A percentile compares a stretch with the other conserved stretches of the same genome.
Conservation (phyloP, 1,140 invertebrate genomes). For the Saccostrea cuccullata region DNA sequence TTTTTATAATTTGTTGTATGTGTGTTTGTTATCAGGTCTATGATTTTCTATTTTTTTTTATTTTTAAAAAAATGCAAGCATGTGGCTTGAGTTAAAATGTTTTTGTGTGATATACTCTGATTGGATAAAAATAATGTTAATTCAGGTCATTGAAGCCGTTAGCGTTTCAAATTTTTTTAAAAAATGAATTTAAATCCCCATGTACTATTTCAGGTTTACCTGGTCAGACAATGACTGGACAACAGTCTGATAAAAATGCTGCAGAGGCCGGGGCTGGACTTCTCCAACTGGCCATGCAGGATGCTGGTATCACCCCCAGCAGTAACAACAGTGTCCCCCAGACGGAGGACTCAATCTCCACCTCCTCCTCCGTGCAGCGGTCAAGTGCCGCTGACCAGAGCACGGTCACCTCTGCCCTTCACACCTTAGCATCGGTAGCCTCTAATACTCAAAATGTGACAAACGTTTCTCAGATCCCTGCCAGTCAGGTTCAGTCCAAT, state of each 20-base stretch:
- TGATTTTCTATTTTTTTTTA: too few relatives aligned
- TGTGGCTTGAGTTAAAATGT: too few relatives aligned
- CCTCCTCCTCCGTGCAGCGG: not conserved
- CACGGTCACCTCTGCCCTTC: constrained; percentile 51
- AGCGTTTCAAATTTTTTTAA: too few relatives aligned
- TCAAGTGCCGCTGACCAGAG: not conserved
- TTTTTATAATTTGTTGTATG: too few relatives aligned
- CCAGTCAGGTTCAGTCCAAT: constrained; percentile 37
- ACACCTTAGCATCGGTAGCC: constrained; percentile 71
- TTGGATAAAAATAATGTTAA: too few relatives aligned
- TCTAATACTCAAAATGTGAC: constrained; percentile 65
- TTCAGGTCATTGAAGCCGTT: too few relatives aligned
- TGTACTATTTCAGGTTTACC: not conserved
- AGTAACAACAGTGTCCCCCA: constrained; percentile 40
- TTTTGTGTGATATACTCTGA: too few relatives aligned
- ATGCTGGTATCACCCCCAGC: constrained; percentile 70
- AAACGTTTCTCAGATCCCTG: constrained; percentile 46
- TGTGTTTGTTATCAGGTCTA: too few relatives aligned
- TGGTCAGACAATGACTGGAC: not conserved
- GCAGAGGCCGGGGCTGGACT: constrained; percentile 61
- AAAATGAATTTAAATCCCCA: too few relatives aligned
- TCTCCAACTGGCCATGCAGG: constrained; percentile 71
- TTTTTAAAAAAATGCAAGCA: too few relatives aligned
- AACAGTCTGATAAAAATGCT: constrained; percentile 43
- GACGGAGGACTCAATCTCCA: not conserved